These are phyloP conservation scores for Petrosia ficiformis DNA, from an alignment of 37 sponge, comb jelly and placozoan species.

Conservation along the genomic window DNA sequence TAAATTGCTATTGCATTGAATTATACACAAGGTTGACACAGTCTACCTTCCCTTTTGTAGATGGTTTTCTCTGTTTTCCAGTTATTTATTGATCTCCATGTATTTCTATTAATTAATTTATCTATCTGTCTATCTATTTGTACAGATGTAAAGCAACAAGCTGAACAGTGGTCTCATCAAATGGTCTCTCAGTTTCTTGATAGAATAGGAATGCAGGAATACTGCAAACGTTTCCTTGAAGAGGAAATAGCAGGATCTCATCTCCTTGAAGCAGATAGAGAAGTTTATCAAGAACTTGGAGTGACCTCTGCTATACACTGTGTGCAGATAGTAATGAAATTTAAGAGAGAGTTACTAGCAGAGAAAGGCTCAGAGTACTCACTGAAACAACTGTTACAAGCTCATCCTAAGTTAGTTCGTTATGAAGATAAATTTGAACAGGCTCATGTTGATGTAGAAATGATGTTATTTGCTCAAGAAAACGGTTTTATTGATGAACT, in stretches of 20 bases:
- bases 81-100: too few relatives aligned
- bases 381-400: too few relatives aligned
- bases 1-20: too few relatives aligned
- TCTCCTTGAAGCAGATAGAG: not conserved
- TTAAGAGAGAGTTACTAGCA: not conserved
- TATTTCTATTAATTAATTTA: too few relatives aligned
- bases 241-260: constrained; percentile 22
- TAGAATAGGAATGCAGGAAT: constrained; percentile 12
- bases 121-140: too few relatives aligned
- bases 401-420: not conserved
- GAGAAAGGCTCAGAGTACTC: too few relatives aligned
- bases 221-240: constrained; percentile 6
- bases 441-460: not conserved
- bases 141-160: constrained; percentile 24
- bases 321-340: not conserved
- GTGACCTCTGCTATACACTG: not conserved
- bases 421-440: not conserved
- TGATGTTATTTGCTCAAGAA: not conserved
- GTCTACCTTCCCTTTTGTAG: too few relatives aligned
- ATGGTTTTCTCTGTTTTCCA: too few relatives aligned
- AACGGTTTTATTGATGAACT: too few relatives aligned
- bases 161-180: constrained; percentile 6
- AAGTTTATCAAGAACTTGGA: not conserved
- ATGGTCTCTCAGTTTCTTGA: constrained; percentile 17
- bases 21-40: too few relatives aligned